A percentile compares a stretch with the other conserved stretches of the same genome.
phyloP scores from a whole-genome alignment of 2,888 invertebrate genomes.

The Phyto melanocephala region DNA sequence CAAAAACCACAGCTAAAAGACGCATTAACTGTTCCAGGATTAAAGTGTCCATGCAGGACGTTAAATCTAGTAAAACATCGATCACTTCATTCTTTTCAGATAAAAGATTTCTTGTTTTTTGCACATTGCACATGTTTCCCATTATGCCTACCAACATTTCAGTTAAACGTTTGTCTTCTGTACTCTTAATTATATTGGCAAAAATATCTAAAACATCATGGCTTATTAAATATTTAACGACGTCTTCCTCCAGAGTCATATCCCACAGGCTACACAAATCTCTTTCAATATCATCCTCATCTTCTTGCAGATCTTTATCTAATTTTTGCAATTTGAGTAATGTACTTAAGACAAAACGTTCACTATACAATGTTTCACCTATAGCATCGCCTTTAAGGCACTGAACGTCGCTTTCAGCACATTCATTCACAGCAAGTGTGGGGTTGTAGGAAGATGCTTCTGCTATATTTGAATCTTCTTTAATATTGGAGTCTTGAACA shows the following conservation, averaged over 20 bases:
- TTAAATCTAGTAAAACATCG: slow-evolving; percentile 80
- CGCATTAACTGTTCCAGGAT: slow-evolving; percentile 87
- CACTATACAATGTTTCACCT: slow-evolving; percentile 89
- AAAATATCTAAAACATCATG: slow-evolving; percentile 83
- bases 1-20: slow-evolving; percentile 81
- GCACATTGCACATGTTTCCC: slow-evolving; percentile 89
- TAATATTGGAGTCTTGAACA: neutral
- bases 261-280: slow-evolving; percentile 91
- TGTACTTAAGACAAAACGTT: slow-evolving; percentile 85
- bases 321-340: slow-evolving; percentile 82
- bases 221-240: slow-evolving; percentile 84
- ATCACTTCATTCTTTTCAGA: slow-evolving; percentile 82
- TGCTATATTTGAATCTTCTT: neutral
- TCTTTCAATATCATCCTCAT: slow-evolving; percentile 82
- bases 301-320: slow-evolving; percentile 80
- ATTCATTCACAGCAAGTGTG: slow-evolving; percentile 33
- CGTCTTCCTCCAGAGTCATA: slow-evolving; percentile 89
- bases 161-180: slow-evolving; percentile 83
- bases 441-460: slow-evolving; percentile 30
- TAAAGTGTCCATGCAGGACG: slow-evolving; percentile 84
- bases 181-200: slow-evolving; percentile 81
- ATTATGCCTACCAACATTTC: slow-evolving; percentile 92
- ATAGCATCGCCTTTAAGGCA: slow-evolving; percentile 84
- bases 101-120: slow-evolving; percentile 81
- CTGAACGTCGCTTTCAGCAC: slow-evolving; percentile 28